Base-by-base conservation (phyloP, 2,113 vertebrate genomes). In the Scophthalmus maximus region DNA sequence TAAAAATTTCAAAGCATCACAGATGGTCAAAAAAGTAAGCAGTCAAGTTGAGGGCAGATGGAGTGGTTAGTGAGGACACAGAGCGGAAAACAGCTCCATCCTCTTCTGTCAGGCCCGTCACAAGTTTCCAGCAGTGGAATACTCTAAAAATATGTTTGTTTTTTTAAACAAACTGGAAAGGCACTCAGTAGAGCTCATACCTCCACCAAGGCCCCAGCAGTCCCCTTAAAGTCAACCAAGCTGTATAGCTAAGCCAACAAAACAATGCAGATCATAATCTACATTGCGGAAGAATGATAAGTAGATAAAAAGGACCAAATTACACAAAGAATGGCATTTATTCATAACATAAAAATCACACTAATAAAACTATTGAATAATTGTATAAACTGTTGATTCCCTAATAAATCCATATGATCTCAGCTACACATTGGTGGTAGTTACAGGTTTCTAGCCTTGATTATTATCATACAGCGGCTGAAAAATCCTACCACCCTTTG, bases 1-100 rank as follows among this genome's bases (percentile, higher is more conserved):
- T 77, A 74, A 80, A 83, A 58, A 30, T 74, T 76, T 79, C 65
- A 79, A 80, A 79, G 61, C 58, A 52, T 66, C 66, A 0, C 72
- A 79, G 68, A 79, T 83, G 80, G 70, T 67, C 15, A 7, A 66
- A 63, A n/a, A 60, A 55, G 36, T n/a, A 46, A 66, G 50, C 60
- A 32, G 49, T 25, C 1, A 10, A 51, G 29, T 62, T 60, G 29
- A 23, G 27, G 55, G 50, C 20, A 79, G 78, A 79, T 77, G 55
- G 46, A 57, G 34, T 6, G 29, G 59, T 75, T 67, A 32, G 44
- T 55, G 36, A 17, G 8, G 30, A 36, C 61, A 65, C 6, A 46
- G 20, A 49, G 27, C 9, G 5, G 30, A 78, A 79, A 63, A 71
- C 27, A 18, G 32, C 32, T 50, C 40, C 62, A 40, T 82, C 40